Base-by-base conservation (phyloP, 2,888 invertebrate species). In the Microctonus hyperodae region DNA sequence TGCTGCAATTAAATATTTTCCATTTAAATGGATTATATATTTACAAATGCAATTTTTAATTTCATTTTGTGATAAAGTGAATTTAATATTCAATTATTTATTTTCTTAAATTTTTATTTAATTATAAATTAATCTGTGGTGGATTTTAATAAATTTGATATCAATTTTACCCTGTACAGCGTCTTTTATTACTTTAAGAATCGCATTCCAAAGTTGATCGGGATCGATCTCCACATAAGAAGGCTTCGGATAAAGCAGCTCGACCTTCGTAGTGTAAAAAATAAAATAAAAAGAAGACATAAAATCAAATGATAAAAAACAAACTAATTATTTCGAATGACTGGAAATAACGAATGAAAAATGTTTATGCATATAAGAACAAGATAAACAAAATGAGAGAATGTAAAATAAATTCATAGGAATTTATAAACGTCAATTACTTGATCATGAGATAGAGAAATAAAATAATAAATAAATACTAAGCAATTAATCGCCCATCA, bases 141-240 rank as follows among this genome's bases (percentile, higher is more conserved):
- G n/a, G 37, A n/a, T 37, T 37, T 37, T 37, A 37, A 37, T n/a
- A n/a, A 37, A 44, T n/a, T 16, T 20, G 16, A 44, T 16, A 44
- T 44, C 1, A 44, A 44, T 44, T 44, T 85, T 86, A 93, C 94
- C 88, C 84, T 85, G 83, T 62, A 94, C 86, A 40, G 94, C 91
- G 63, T 87, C 86, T 72, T 88, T 88, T 59, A 96, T 88, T 64
- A 94, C 92, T 76, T 82, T 82, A 40, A 91, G 82, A 72, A 93
- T 87, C 69, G 88, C 87, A 6, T 85, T 83, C 92, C 95, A 95
- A 69, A 97, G 83, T 72, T 89, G 87, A 73, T 94, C 91, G 1
- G 96, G 96, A 79, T 95, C 91, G 72, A 97, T 95, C 88, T 97
- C 97, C 69, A 92, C 92, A 84, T 89, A 91, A 13, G 95, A 95